Evolutionary conservation across 2,797 vertebrate genomes (phyloP), one percentile per base, ranked within the genome.

Genomic region (Urophycis tenuis): DNA sequence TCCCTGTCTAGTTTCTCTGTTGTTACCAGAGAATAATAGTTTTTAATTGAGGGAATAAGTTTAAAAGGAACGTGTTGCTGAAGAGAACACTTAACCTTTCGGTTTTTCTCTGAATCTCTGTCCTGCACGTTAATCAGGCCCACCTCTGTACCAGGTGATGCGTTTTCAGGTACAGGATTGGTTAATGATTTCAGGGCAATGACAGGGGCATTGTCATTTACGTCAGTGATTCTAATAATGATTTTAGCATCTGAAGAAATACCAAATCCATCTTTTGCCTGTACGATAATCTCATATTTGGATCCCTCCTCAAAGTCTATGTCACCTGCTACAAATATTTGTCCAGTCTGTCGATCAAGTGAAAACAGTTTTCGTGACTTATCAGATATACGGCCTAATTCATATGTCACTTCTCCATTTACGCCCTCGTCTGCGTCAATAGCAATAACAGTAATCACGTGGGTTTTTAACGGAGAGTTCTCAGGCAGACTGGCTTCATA

Each of bases 181-280:
- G 90, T 89, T 9, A 83, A 84, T 0, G 92, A 93, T 31, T 91
- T 93, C 19, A 95, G 80, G 25, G 90, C 85, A 36, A 95, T 90
- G 33, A 93, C 86, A 2, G 94, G 94, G 1, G 85, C 84, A 72
- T 95, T 95, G 74, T 95, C 94, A 79, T 95, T 95, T 19, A 90
- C 81, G 75, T 95, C 94, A 72, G 85, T 83, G 0, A 95, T 75
- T 12, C 92, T 89, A 79, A 95, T 89, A n/a, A 92, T 78, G 19
- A 95, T 89, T 88, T 94, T 94, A 77, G 89, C 91, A 70, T 91
- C 89, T 14, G 91, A 91, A 5, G 91, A 87, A 77, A 92, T 91
- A 5, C 91, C 91, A 5, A 92, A 90, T 0, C 86, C 84, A 80
- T 96, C 94, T 86, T 90, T 91, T n/a, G 93, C 94, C 85, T 95